Conservation (phyloP, 2,797 vertebrate species). For the Platyrinchus mystaceus region DNA sequence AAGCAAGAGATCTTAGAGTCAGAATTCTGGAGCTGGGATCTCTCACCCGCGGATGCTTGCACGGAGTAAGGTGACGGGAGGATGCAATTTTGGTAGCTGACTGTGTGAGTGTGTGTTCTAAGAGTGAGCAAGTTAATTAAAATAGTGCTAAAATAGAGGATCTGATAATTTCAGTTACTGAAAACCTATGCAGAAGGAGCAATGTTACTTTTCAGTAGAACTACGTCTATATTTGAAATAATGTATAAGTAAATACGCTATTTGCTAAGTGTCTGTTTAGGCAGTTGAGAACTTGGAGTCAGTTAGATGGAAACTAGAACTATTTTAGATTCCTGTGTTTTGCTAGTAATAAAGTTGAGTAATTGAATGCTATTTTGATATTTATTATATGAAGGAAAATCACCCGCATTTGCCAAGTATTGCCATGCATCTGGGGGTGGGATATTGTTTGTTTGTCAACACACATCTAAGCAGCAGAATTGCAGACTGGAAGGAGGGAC, state of each 20-base stretch:
- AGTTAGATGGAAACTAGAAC: background rate
- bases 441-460: constrained; percentile 29
- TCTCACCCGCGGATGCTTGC: background rate
- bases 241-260: background rate
- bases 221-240: background rate
- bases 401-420: background rate
- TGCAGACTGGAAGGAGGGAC: background rate
- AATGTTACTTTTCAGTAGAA: background rate
- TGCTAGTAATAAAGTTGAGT: background rate
- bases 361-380: background rate
- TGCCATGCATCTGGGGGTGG: background rate
- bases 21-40: background rate
- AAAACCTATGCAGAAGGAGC: background rate
- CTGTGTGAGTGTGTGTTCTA: background rate
- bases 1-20: background rate
- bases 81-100: background rate
- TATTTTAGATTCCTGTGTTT: background rate
- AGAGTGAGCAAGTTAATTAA: background rate
- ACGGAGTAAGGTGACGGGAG: background rate
- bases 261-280: background rate
- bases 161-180: background rate
- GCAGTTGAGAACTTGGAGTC: background rate
- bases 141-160: background rate
- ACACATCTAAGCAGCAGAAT: background rate
- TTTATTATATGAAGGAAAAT: background rate